Evolutionary conservation across 2,113 vertebrate genomes (phyloP).

Genomic region (Vicugna pacos): DNA sequence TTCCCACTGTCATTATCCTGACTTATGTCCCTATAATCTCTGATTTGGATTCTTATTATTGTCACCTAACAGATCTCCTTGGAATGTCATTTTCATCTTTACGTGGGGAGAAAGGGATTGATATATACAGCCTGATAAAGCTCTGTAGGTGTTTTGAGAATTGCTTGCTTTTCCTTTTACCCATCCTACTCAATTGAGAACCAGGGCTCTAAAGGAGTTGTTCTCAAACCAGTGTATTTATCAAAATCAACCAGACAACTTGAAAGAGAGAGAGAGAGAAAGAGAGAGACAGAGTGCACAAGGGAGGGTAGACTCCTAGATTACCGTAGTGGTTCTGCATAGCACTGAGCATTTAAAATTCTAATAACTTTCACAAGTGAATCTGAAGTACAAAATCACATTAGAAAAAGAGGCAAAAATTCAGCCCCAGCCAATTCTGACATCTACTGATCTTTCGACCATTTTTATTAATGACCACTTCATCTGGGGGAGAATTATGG

Average conservation of each 20-base stretch:
- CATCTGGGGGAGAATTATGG: background rate
- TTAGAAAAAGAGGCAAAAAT: background rate
- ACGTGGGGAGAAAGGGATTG: background rate
- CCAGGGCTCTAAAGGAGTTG: background rate
- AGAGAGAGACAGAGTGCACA: background rate
- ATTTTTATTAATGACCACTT: constrained; percentile 49
- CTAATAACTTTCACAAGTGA: background rate
- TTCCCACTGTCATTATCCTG: background rate
- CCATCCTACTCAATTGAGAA: background rate
- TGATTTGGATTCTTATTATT: constrained; percentile 6
- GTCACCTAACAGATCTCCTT: background rate
- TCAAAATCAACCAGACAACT: background rate
- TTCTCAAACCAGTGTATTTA: background rate
- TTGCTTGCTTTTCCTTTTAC: background rate
- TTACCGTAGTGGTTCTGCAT: background rate
- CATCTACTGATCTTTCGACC: background rate
- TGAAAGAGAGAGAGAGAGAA: background rate
- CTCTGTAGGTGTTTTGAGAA: background rate
- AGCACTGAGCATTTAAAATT: background rate
- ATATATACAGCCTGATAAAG: background rate
- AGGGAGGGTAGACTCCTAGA: background rate
- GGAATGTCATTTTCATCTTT: background rate
- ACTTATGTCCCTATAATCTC: background rate
- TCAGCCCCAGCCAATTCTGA: background rate
- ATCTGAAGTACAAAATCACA: background rate